These are phyloP conservation scores for Chrysolina oricalcia DNA, from an alignment of 2,888 invertebrate species.

Conservation along the genomic window DNA sequence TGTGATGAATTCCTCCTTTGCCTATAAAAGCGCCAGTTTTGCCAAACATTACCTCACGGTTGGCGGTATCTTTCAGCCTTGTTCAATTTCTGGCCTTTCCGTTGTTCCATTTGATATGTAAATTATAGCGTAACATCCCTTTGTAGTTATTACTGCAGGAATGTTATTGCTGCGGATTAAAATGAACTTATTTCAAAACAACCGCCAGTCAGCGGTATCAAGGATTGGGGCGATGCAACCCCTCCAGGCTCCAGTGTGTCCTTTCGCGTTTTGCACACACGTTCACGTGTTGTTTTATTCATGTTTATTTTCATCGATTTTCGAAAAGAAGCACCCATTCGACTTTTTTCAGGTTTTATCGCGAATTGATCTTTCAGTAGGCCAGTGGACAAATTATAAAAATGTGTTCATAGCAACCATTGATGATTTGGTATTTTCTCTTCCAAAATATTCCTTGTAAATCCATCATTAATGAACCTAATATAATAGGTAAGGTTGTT, in stretches of 20 bases:
- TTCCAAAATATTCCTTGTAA: too few species aligned
- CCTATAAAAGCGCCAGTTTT: not conserved
- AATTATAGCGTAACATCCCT: slow-evolving; percentile 22
- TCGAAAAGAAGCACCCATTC: slow-evolving; percentile 20
- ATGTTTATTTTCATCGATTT: slow-evolving; percentile 41
- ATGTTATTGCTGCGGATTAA: slow-evolving; percentile 31
- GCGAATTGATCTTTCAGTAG: slow-evolving; percentile 8
- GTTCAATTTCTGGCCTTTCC: slow-evolving; percentile 1
- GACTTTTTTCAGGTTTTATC: slow-evolving; percentile 29
- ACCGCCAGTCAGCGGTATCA: slow-evolving; percentile 8
- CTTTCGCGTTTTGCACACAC: slow-evolving; percentile 39
- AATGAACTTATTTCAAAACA: slow-evolving; percentile 22
- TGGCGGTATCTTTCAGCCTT: not conserved
- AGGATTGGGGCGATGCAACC: slow-evolving; percentile 19
- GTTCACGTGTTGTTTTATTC: slow-evolving; percentile 48
- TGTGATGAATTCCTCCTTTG: not conserved
- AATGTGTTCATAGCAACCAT: too few species aligned
- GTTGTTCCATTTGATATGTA: slow-evolving; percentile 12
- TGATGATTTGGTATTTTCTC: too few species aligned
- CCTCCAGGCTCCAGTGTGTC: slow-evolving; percentile 14
- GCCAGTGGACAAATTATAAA: slow-evolving; percentile 10
- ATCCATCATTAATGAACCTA: too few species aligned
- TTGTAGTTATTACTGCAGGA: slow-evolving; percentile 27
- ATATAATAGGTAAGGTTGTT: too few species aligned
- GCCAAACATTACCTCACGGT: not conserved